Evolutionary conservation across 2,888 invertebrate species (phyloP).

Genomic region (Eupithecia subumbrata): DNA sequence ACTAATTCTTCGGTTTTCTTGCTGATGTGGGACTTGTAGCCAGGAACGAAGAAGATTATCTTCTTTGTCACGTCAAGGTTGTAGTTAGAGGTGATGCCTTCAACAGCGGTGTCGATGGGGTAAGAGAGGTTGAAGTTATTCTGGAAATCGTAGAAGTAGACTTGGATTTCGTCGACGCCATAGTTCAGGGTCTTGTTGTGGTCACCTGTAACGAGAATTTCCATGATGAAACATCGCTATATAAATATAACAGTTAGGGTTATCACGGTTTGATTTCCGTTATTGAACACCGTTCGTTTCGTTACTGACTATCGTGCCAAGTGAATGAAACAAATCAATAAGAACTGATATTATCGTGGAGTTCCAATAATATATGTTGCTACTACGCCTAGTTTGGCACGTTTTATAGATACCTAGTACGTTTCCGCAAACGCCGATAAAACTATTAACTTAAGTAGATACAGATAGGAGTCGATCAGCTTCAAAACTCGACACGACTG

Average conservation of each 20-base stretch:
- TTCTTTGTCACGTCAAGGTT: constrained; percentile 67
- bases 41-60: constrained; percentile 75
- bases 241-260: not conserved
- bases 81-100: constrained; percentile 61
- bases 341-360: no score
- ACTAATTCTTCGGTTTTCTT: constrained; percentile 69
- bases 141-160: constrained; percentile 76
- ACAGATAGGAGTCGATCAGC: no score
- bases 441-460: no score
- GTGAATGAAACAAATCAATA: no score
- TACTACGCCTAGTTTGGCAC: no score
- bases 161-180: constrained; percentile 64
- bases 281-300: no score
- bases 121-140: constrained; percentile 69
- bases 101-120: constrained; percentile 62
- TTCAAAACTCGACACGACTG: no score
- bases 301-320: no score
- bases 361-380: no score
- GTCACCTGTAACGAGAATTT: constrained; percentile 62
- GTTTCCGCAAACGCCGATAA: no score
- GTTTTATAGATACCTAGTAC: no score
- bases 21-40: constrained; percentile 74
- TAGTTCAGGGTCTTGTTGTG: constrained; percentile 64
- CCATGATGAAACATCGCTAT: not conserved
- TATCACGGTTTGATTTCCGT: no score